phyloP scores from a whole-genome alignment of 2,888 invertebrate genomes.

The Andrena marginata region DNA sequence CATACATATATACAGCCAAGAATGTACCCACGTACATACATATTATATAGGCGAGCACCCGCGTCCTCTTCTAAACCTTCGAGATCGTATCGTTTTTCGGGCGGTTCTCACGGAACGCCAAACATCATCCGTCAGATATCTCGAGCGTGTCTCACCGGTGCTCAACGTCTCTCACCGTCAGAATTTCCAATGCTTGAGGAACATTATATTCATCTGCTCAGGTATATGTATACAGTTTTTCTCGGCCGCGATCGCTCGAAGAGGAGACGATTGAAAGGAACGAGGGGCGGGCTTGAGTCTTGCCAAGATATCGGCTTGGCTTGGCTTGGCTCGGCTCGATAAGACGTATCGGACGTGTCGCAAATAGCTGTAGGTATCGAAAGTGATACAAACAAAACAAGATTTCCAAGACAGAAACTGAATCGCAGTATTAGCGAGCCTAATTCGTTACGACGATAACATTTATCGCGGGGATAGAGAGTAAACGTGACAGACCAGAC shows the following conservation, averaged over 20 bases:
- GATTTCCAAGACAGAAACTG: constrained; percentile 18
- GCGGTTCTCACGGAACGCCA: constrained; percentile 79
- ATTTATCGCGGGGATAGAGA: constrained; percentile 1
- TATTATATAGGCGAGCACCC: background rate
- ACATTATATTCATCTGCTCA: too few species aligned
- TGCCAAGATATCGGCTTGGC: constrained; percentile 15
- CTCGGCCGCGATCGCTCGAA: background rate
- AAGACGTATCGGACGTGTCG: constrained; percentile 31
- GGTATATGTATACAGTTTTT: background rate
- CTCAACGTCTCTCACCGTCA: too few species aligned
- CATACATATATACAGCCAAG: constrained; percentile 9
- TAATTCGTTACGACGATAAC: constrained; percentile 16
- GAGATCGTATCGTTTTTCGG: constrained; percentile 80
- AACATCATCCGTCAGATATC: constrained; percentile 54
- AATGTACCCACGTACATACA: too few species aligned
- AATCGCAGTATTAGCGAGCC: constrained; percentile 2
- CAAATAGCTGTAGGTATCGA: constrained; percentile 1
- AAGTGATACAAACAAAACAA: constrained; percentile 17
- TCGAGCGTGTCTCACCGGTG: background rate
- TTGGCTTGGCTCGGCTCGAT: constrained; percentile 16
- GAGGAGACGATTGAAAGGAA: constrained; percentile 57
- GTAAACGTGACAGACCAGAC: background rate
- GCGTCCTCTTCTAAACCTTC: constrained; percentile 58
- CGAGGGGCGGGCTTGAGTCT: background rate
- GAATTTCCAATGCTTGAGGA: too few species aligned